Percentiles rank a stretch among this genome's conserved stretches.
phyloP scores from a whole-genome alignment of 2,113 vertebrate genomes.

The Nerophis lumbriciformis region DNA sequence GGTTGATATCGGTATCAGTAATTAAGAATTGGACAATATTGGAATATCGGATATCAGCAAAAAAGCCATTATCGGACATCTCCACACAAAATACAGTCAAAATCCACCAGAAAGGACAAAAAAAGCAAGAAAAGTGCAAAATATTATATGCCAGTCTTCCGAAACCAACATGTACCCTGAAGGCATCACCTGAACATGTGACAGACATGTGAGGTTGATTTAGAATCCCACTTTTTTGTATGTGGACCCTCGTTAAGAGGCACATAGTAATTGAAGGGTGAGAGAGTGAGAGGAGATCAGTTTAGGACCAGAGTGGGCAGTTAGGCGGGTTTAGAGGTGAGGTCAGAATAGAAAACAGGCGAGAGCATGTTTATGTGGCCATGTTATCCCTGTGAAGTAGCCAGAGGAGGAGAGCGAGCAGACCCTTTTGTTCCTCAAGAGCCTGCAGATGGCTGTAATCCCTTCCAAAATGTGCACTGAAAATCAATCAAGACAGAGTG shows the following conservation, averaged over 20 bases:
- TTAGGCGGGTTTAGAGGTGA: constrained; percentile 54
- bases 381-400: constrained; percentile 66
- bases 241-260: neutral
- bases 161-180: too few species aligned
- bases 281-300: constrained; percentile 22
- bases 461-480: constrained; percentile 70
- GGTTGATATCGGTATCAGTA: too few species aligned
- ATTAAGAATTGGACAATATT: too few species aligned
- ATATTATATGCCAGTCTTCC: too few species aligned
- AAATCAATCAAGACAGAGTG: constrained; percentile 67
- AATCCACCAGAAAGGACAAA: too few species aligned
- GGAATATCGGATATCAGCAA: too few species aligned
- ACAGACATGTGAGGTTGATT: neutral
- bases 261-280: neutral
- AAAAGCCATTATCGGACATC: too few species aligned
- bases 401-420: constrained; percentile 53
- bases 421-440: constrained; percentile 73
- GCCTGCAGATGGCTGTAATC: constrained; percentile 78
- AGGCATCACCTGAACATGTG: too few species aligned
- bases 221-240: neutral
- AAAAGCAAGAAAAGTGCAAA: too few species aligned
- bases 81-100: too few species aligned
- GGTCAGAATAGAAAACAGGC: constrained; percentile 42
- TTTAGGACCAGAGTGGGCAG: constrained; percentile 43
- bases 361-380: constrained; percentile 57